Evolutionary conservation across 2,888 invertebrate species (phyloP).

Genomic region (Drosophila tripunctata): DNA sequence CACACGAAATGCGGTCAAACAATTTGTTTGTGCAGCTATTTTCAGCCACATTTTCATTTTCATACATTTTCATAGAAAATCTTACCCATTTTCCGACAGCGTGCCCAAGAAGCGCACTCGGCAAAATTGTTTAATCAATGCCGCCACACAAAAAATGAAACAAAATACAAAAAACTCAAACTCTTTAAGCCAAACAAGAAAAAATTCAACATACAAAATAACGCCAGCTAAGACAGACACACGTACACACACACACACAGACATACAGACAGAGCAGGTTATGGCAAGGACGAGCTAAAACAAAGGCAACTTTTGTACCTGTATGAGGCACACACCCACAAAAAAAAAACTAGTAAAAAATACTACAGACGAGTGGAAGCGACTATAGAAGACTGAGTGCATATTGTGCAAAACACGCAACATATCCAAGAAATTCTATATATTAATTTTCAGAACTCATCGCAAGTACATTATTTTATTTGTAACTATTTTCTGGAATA

Average conservation of each 20-base stretch:
- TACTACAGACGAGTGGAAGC: neutral
- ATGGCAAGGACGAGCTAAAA: slow-evolving; percentile 50
- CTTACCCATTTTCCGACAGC: neutral
- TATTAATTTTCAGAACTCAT: no score
- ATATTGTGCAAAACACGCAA: neutral
- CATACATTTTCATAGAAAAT: no score
- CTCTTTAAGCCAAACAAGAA: slow-evolving; percentile 44
- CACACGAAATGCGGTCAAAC: slow-evolving; percentile 73
- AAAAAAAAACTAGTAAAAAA: neutral
- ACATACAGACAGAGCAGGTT: slow-evolving; percentile 18
- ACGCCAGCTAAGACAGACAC: slow-evolving; percentile 32
- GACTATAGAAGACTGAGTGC: no score
- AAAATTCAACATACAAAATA: slow-evolving; percentile 28
- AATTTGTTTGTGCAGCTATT: slow-evolving; percentile 72
- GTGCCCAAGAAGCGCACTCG: slow-evolving; percentile 11
- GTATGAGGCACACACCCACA: slow-evolving; percentile 20
- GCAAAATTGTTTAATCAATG: slow-evolving; percentile 72
- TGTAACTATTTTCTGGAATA: no score
- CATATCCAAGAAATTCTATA: no score
- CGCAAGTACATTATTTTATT: no score
- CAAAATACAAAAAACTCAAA: slow-evolving; percentile 44
- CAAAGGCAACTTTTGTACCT: slow-evolving; percentile 48
- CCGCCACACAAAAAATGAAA: slow-evolving; percentile 12
- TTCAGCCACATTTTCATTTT: slow-evolving; percentile 42
- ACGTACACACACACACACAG: slow-evolving; percentile 26